A percentile compares a stretch with the other conserved stretches of the same genome.
Conservation (phyloP, 2,888 invertebrate genomes). For the Acanthosepion lycidas region DNA sequence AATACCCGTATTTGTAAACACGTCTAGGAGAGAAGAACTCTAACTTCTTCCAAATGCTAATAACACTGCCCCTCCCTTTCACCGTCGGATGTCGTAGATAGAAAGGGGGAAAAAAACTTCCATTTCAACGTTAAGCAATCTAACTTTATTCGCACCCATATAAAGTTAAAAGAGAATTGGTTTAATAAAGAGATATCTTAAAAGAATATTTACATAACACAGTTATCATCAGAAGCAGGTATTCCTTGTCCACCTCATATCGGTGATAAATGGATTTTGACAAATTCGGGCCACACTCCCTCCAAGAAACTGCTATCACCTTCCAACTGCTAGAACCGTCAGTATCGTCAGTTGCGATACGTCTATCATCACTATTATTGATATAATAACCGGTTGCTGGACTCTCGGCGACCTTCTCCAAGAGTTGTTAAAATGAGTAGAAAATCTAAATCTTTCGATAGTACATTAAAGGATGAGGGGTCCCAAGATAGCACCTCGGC, state of each 20-base stretch:
- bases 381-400: not conserved
- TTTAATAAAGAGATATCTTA: not conserved
- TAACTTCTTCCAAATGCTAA: not conserved
- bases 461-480: conserved; percentile 39
- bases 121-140: not conserved
- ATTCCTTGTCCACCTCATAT: not conserved
- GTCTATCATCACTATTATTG: not conserved
- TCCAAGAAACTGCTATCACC: not conserved
- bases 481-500: not conserved
- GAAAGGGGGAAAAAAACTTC: too few species aligned
- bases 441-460: not conserved
- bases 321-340: not conserved
- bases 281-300: not conserved
- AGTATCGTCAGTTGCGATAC: not conserved
- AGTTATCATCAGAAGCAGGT: not conserved
- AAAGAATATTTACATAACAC: not conserved
- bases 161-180: not conserved
- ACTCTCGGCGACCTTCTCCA: not conserved
- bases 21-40: not conserved
- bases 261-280: conserved; percentile 21
- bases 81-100: not conserved
- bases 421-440: conserved; percentile 39
- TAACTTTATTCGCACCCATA: not conserved
- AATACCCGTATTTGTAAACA: not conserved
- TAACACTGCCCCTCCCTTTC: not conserved